These are phyloP conservation scores for Heliconius himera DNA, from an alignment of 1,140 invertebrate genomes.

Conservation along the genomic window DNA sequence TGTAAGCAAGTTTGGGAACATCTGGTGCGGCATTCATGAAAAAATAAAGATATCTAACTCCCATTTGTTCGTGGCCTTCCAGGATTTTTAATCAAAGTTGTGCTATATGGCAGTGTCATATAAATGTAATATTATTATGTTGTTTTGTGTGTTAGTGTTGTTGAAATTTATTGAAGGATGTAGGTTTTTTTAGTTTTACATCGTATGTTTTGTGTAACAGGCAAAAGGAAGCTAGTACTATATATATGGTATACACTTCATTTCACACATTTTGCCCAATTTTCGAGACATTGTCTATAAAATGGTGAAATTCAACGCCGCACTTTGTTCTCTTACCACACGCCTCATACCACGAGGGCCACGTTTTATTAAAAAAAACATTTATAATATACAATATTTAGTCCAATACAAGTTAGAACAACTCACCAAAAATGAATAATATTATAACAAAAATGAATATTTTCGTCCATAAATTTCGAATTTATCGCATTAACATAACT, in stretches of 20 bases:
- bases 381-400: too few relatives aligned
- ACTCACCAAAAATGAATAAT: background rate
- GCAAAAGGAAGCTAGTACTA: too few relatives aligned
- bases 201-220: too few relatives aligned
- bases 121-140: background rate
- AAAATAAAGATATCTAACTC: conserved; percentile 8
- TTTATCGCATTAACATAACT: conserved; percentile 20
- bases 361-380: too few relatives aligned
- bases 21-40: conserved; percentile 3
- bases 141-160: background rate
- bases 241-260: accelerated
- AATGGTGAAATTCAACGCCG: too few relatives aligned
- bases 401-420: too few relatives aligned
- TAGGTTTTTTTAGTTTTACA: too few relatives aligned
- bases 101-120: background rate
- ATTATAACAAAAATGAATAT: conserved; percentile 18
- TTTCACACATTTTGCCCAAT: too few relatives aligned
- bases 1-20: conserved; percentile 17
- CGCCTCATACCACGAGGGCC: too few relatives aligned
- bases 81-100: background rate
- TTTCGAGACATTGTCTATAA: too few relatives aligned
- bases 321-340: too few relatives aligned
- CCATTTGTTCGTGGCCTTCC: background rate
- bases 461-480: conserved; percentile 16
- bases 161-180: background rate